Evolutionary conservation across 2,113 vertebrate genomes (phyloP), one percentile per base, ranked within the genome.

Genomic region (Aegithalos caudatus): DNA sequence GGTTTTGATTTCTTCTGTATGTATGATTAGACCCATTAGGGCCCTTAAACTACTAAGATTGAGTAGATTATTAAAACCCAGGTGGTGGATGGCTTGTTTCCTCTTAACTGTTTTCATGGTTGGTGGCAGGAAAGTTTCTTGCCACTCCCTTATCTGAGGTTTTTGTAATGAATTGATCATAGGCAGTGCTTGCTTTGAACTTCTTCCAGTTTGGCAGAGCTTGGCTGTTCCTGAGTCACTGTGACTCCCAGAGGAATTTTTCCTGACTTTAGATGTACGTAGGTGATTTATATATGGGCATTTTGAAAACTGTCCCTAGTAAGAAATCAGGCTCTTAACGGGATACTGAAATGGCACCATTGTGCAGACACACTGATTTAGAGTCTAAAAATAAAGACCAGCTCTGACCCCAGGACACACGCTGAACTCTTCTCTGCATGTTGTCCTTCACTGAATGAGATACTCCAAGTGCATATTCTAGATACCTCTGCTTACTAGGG

Each of bases 61-160:
- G 67, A 81, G 42, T 18, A 77, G 42, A 66, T 47, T 77, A 10
- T 92, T 81, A 70, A 92, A 90, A 44, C 17, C 28, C 22, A 7
- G 44, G 60, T 11, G 44, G 71, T 40, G 47, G 35, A 64, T 90
- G 60, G 10, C 67, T 82, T 88, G 65, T 81, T 92, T 93, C 31
- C 67, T 47, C 38, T 78, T 40, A 80, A 93, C 38, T 90, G 35
- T 64, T 94, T 94, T 92, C 88, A 19, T 83, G 47, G 64, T 81
- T 97, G 86, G 95, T 96, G 88, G 88, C 95, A 88, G 72, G 86
- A 90, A 93, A 73, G 60, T 92, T 97, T 92, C 76, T 93, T 90
- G 76, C 88, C 82, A 51, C 88, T 95, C 96, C 88, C 82, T 92
- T 93, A 92, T 83, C 60, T 97, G 88, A 96, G 60, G 67, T 86